Evolutionary conservation across 2,113 vertebrate genomes (phyloP).

Genomic region (Cepphus grylle): DNA sequence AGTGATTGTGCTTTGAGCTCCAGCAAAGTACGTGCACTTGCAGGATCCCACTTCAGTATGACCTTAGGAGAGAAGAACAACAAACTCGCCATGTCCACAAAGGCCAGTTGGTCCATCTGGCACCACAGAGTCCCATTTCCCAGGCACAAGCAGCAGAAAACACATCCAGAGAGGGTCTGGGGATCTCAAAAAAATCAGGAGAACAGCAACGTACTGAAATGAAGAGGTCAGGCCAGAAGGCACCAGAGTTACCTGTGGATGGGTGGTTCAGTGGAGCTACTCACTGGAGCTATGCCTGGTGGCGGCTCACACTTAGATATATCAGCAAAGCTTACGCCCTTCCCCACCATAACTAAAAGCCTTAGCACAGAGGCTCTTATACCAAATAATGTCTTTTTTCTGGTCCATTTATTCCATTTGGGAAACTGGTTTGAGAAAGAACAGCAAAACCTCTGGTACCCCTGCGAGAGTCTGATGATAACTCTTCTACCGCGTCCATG

Average conservation of each 20-base stretch:
- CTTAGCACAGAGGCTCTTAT: background rate
- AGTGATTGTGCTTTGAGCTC: background rate
- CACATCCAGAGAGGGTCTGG: background rate
- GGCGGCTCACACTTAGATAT: background rate
- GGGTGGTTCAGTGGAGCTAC: background rate
- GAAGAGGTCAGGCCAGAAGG: background rate
- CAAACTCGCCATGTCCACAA: fast-evolving
- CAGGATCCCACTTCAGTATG: background rate
- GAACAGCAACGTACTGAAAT: background rate
- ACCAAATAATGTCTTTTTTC: background rate
- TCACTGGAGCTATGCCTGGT: background rate
- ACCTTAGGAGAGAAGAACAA: background rate
- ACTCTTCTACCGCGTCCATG: background rate
- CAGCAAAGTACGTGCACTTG: background rate
- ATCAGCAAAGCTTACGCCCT: background rate
- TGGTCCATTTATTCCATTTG: background rate
- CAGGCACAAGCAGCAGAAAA: background rate
- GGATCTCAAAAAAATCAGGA: background rate
- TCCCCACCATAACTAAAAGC: background rate
- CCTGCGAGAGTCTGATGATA: background rate
- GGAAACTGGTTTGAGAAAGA: background rate
- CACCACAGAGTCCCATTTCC: background rate
- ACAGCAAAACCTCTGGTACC: background rate
- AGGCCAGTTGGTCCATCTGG: background rate
- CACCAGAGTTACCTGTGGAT: background rate